Evolutionary conservation across 2,888 invertebrate species (phyloP), one percentile per base, ranked within the genome.

Genomic region (Lasioglossum vierecki): DNA sequence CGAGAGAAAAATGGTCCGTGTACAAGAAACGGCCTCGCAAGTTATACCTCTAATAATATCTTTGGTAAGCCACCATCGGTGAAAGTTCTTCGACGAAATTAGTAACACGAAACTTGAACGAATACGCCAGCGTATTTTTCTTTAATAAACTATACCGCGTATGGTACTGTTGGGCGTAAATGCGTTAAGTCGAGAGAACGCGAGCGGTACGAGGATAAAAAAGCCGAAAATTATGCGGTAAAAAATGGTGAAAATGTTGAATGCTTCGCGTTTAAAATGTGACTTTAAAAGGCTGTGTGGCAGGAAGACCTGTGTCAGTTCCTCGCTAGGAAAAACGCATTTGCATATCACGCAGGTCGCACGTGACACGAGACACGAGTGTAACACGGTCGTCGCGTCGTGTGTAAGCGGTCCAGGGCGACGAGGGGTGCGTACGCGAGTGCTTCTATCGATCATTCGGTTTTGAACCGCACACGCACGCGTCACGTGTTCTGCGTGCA

Each of bases 381-480:
- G 26, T 15, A 35, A 46, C 18, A 22, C 49, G 35, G 35, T 60
- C 26, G 66, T 44, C 44, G 44, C 44, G 41, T 11, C 41, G 41
- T 11, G 11, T 13, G 44, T 44, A 44, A 44, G 13, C 44, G 44
- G 13, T 44, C 44, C 44, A 13, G 11, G 44, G 44, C 44, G 46
- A 22, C 18, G 13, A 39, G 46, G 18, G 60, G 35, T 35, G 66
- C 66, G 66, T 66, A 35, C 41, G 70, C 74, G 80, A 57, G 11
- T 39, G 76, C 71, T 63, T 75, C 79, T 88, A 88, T 88, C 66
- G 88, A 88, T 87, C 85, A 88, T 83, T 80, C 79, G 76, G 53
- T 68, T 88, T 85, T 63, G 73, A 85, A 80, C 49, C 26, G 63
- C 85, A 79, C 86, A 82, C 86, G 80, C 79, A 85, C 72, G 74